Evolutionary conservation across 2,888 invertebrate genomes (phyloP).

Genomic region (Hirudinaria manillensis): DNA sequence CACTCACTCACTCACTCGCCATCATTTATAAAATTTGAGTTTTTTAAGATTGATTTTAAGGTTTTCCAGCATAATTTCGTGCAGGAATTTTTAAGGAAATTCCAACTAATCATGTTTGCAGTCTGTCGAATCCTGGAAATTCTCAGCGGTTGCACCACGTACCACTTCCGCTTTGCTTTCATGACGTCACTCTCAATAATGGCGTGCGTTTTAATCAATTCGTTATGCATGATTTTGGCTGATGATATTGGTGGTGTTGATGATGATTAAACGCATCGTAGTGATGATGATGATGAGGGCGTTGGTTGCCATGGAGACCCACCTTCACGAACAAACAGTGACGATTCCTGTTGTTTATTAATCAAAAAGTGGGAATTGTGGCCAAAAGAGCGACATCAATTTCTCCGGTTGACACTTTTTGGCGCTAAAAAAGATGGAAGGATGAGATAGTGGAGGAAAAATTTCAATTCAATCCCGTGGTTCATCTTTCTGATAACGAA

Average conservation of each 20-base stretch:
- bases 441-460: neutral
- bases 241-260: slow-evolving; percentile 23
- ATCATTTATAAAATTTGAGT: neutral
- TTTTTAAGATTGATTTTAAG: too few species aligned
- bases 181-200: too few species aligned
- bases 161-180: too few species aligned
- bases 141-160: too few species aligned
- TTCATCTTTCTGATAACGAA: too few species aligned
- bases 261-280: neutral
- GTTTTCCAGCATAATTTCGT: too few species aligned
- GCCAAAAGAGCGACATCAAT: slow-evolving; percentile 16
- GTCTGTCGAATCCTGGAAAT: too few species aligned
- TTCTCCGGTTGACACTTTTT: neutral
- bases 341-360: too few species aligned
- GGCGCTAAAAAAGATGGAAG: slow-evolving; percentile 13
- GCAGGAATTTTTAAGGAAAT: too few species aligned
- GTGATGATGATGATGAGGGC: neutral
- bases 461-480: neutral
- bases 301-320: neutral
- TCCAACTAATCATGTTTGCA: too few species aligned
- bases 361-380: neutral
- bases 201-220: too few species aligned
- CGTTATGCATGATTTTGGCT: neutral
- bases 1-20: neutral
- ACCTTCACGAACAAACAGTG: too few species aligned